Evolutionary conservation across 1,140 invertebrate species (phyloP), one percentile per base, ranked within the genome.

Genomic region (Nasonia longicornis): DNA sequence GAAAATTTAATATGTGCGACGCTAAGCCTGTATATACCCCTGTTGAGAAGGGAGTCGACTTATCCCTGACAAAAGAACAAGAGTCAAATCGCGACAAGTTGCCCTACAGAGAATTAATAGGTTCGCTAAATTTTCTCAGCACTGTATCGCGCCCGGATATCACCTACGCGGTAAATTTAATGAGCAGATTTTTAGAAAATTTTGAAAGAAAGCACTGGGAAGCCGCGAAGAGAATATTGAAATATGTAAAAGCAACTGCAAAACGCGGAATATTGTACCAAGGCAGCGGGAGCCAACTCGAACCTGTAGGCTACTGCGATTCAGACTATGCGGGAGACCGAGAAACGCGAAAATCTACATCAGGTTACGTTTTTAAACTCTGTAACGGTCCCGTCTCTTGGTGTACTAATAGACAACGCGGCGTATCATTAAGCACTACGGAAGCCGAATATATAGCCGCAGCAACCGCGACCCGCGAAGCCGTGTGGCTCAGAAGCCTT

Each of bases 201-300:
- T 84, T 80, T 35, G 6, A 35, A 4, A 35, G 31, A 6, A 35
- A 35, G 6, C 31, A 35, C 6, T 35, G 31, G 31, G 31, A 35
- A 6, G 31, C 31, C 3, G 31, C 31, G 31, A 35, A 35, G 6
- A 35, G 31, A 35, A 35, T 91, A 3, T 84, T 91, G 10, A 38
- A 85, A 48, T 91, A 91, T 82, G 82, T 92, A 4, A 87, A 88
- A 67, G 87, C 83, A 64, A 91, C 91, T 38, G 77, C 12, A 1
- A 63, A 88, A 38, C 29, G 48, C 1, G 78, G 84, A 10, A 82
- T 84, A 45, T 14, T n/a, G 64, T 84, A 79, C 71, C 20, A n/a
- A 77, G 63, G 66, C 31, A 35, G 31, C 31, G 31, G 31, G 31
- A 35, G 31, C 6, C 3, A 35, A 35, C 6, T 35, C 2, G 31